Evolutionary conservation across 2,888 invertebrate genomes (phyloP).

Genomic region (Lepeophtheirus nordmannii): DNA sequence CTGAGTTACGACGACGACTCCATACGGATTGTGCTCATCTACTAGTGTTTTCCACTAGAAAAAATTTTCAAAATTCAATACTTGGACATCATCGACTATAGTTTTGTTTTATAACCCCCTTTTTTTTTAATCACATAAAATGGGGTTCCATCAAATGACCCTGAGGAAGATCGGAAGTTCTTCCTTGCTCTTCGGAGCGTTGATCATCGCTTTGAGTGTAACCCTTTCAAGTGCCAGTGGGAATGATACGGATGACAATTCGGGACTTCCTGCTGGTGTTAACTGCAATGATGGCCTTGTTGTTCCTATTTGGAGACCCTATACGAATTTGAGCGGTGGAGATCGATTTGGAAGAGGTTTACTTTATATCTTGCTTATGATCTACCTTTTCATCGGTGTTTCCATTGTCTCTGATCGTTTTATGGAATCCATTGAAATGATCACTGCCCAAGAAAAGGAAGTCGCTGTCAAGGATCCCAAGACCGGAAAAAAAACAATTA

Average conservation of each 20-base stretch:
- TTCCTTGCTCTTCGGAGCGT: background rate
- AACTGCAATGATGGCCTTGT: slow-evolving; percentile 67
- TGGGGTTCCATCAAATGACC: background rate
- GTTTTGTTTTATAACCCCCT: background rate
- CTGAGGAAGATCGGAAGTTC: background rate
- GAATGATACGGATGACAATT: background rate
- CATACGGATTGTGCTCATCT: no score
- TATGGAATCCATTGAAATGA: slow-evolving; percentile 98
- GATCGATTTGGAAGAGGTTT: slow-evolving; percentile 70
- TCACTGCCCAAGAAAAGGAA: slow-evolving; percentile 91
- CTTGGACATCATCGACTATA: background rate
- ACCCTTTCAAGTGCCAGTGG: background rate
- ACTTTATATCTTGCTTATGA: slow-evolving; percentile 71
- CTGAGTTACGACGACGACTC: no score
- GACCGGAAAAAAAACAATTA: slow-evolving; percentile 68
- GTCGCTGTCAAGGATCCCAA: slow-evolving; percentile 67
- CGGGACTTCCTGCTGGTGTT: slow-evolving; percentile 9
- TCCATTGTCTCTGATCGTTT: slow-evolving; percentile 97
- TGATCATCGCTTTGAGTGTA: background rate
- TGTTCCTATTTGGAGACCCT: slow-evolving; percentile 75
- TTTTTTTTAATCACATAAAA: background rate
- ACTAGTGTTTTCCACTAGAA: no score
- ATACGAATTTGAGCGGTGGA: slow-evolving; percentile 52
- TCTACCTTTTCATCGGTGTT: slow-evolving; percentile 94
- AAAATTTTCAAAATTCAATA: no score